Percentiles rank a stretch among this genome's conserved stretches.
Evolutionary conservation across 1,140 invertebrate genomes (phyloP).

Genomic region (Platorchestia sp.): DNA sequence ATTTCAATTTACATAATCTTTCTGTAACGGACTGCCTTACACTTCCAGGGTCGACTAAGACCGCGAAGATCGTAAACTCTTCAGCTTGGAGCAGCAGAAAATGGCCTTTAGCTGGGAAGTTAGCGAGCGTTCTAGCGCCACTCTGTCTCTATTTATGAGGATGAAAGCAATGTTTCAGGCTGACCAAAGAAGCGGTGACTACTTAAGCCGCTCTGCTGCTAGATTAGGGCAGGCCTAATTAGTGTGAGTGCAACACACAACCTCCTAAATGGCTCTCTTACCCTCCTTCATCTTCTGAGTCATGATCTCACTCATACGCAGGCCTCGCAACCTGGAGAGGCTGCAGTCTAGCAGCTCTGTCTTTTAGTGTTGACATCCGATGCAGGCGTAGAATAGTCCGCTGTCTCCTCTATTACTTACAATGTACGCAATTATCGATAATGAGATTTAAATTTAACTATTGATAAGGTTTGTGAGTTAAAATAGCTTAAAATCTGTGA

Average conservation of each 20-base stretch:
- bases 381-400: neutral
- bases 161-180: conserved; percentile 29
- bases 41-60: neutral
- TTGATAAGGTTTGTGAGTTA: too few relatives aligned
- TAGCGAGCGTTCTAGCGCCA: neutral
- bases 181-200: conserved; percentile 24
- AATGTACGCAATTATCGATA: too few relatives aligned
- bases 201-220: neutral
- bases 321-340: neutral
- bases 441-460: too few relatives aligned
- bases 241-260: neutral
- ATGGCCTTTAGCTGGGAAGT: neutral
- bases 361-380: neutral
- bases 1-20: neutral
- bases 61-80: neutral
- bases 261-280: neutral
- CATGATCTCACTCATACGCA: neutral
- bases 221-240: neutral
- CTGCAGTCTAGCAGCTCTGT: neutral
- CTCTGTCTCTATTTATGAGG: conserved; percentile 32
- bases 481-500: too few relatives aligned
- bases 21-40: neutral
- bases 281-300: neutral
- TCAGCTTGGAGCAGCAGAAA: neutral
- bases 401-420: neutral